Conservation (phyloP, 2,113 vertebrate genomes). For the Ceratotherium simum region DNA sequence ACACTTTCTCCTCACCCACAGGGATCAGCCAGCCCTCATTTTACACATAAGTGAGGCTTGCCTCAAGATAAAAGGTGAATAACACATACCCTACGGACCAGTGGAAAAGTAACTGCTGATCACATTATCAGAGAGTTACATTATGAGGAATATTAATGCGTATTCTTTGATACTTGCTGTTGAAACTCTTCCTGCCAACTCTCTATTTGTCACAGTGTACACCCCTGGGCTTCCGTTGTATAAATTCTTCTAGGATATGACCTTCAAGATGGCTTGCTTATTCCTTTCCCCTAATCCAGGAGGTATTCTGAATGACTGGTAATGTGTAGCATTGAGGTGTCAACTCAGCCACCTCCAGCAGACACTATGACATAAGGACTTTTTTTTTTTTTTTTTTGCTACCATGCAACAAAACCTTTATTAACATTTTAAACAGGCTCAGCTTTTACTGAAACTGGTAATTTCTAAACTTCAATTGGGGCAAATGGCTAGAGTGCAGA, state of each 20-base stretch:
- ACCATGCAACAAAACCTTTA: neutral
- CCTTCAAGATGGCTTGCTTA: neutral
- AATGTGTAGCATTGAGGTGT: neutral
- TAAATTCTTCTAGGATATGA: neutral
- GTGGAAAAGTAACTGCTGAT: neutral
- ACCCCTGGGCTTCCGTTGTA: neutral
- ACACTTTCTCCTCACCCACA: neutral
- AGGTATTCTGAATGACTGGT: neutral
- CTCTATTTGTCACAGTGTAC: neutral
- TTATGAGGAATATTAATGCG: neutral
- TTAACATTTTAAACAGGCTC: neutral
- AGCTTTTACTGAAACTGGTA: neutral
- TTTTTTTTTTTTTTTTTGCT: neutral
- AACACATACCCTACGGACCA: neutral
- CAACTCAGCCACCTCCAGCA: neutral
- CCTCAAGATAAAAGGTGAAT: neutral
- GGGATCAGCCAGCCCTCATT: neutral
- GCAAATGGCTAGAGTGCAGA: neutral
- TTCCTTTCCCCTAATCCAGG: neutral
- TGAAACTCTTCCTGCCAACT: constrained; percentile 5
- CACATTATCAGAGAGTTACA: neutral
- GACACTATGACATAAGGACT: neutral
- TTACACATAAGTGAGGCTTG: neutral
- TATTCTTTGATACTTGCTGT: neutral
- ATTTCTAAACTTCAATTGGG: neutral